Percentiles rank a stretch among this genome's conserved stretches.
Evolutionary conservation across 1,140 invertebrate genomes (phyloP).

Genomic region (Pteromalus puparum): DNA sequence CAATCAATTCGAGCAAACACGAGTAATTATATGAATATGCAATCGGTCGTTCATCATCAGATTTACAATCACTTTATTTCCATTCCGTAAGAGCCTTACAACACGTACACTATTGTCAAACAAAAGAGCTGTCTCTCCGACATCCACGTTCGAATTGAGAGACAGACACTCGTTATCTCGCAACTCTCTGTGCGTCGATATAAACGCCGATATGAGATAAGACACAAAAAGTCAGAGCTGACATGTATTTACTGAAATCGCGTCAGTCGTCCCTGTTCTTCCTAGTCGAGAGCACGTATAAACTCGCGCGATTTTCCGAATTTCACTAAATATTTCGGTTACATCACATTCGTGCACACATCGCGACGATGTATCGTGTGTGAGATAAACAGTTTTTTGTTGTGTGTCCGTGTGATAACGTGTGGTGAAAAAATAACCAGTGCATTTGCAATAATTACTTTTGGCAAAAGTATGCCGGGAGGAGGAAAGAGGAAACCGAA

Average conservation of each 20-base stretch:
- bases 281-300: neutral
- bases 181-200: constrained; percentile 36
- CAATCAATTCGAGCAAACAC: no score
- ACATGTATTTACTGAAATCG: constrained; percentile 22
- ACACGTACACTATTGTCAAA: constrained; percentile 6
- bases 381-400: neutral
- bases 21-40: neutral
- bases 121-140: constrained; percentile 1
- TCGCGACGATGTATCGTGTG: neutral
- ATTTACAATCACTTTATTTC: constrained; percentile 4
- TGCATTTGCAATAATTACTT: neutral
- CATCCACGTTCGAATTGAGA: neutral
- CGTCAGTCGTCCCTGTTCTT: constrained; percentile 40
- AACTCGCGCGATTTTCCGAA: neutral
- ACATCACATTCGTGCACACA: no score
- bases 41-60: neutral
- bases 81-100: neutral
- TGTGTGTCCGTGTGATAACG: neutral
- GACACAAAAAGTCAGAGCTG: neutral
- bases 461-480: neutral
- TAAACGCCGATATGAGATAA: constrained; percentile 61
- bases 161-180: constrained; percentile 59
- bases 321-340: neutral
- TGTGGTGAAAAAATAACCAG: no score
- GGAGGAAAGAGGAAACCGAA: constrained; percentile 30